Evolutionary conservation across 1,140 invertebrate genomes (phyloP), one percentile per base, ranked within the genome.

Genomic region (Drosophila ogumai): DNA sequence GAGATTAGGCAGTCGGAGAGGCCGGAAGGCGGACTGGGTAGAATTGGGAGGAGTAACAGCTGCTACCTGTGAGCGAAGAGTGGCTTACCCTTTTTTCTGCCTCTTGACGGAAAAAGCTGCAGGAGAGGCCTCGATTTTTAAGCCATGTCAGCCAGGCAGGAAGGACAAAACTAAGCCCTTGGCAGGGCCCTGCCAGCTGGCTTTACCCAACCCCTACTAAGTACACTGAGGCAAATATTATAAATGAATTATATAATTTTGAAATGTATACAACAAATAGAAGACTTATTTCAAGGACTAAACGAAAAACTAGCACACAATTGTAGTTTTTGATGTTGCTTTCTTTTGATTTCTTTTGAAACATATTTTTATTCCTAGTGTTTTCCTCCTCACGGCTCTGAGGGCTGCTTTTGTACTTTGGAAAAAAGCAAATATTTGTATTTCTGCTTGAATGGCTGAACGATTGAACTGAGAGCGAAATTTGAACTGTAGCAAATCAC

Each of bases 401-500:
- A 15, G 44, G 54, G 75, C 59, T 47, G 65, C 82, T 71, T 78
- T 87, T 87, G 79, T 85, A 87, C 75, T 87, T 79, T 78, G 75
- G 58, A 79, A 79, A 87, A 79, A 87, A 87, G 80, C 85, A 88
- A 88, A 88, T 88, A 88, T 88, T 88, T 88, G 85, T 80, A 58
- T 84, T 88, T 88, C 84, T 78, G 84, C 84, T 90, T 78, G 84
- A 90, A 88, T 84, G 80, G 57, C 77, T 84, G 85, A 88, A 88
- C 85, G 84, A 88, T 88, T 88, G 84, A 88, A 75, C 85, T 78
- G 73, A 81, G 84, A 88, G 81, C 84, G 85, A 88, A 84, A 88
- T 88, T 88, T 88, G 84, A 88, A 88, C 85, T 81, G 84, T 84
- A 88, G 84, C 84, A 87, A 87, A 87, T 87, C 84, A 82, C 84